Base-by-base conservation (phyloP, 1,140 invertebrate genomes). In the Drosophila grimshawi region DNA sequence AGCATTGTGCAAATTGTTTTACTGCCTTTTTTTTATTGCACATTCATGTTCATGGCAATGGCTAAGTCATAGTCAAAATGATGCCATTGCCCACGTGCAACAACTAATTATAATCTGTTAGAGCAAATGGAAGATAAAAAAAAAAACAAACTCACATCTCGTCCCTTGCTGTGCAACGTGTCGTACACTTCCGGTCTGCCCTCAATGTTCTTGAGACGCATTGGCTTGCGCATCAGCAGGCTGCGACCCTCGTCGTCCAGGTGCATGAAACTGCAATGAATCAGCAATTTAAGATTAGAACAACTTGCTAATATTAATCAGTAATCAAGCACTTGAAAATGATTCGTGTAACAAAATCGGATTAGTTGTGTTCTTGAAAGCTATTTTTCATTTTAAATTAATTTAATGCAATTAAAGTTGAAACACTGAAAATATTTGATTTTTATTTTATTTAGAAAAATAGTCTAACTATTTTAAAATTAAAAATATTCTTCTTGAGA, bases 171-270 rank as follows among this genome's bases (percentile, higher is more conserved):
- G 83, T 95, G 94, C 65, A 95, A 81, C 11, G 94, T 94, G 83
- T 95, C 95, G 70, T 95, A 95, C 2, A 94, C 94, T 73, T 95
- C 94, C 7, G 94, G 94, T 86, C 94, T 94, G 45, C 94, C 93
- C 63, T 93, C 91, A 10, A 95, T 89, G 92, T 95, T 95, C 80
- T 93, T 93, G 30, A 95, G 86, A 57, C 94, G 94, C 19, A 95
- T 94, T 3, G 94, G 94, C 79, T 94, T 95, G 56, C 92, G 94
- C 60, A 94, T 92, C 83, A 92, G 60, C 60, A 92, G 56, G 30
- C 85, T 91, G 39, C 90, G 83, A 53, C 91, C 85, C 51, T 92
- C 90, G 64, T 92, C 90, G 55, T 91, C 90, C 64, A 92, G 39
- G 57, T 91, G 90, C 74, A 92, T 92, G 48, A 92, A 92, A 51